Percentiles rank a stretch among this genome's conserved stretches.
Evolutionary conservation across 2,888 invertebrate species (phyloP).

Genomic region (Synanthedon andrenaeformis): DNA sequence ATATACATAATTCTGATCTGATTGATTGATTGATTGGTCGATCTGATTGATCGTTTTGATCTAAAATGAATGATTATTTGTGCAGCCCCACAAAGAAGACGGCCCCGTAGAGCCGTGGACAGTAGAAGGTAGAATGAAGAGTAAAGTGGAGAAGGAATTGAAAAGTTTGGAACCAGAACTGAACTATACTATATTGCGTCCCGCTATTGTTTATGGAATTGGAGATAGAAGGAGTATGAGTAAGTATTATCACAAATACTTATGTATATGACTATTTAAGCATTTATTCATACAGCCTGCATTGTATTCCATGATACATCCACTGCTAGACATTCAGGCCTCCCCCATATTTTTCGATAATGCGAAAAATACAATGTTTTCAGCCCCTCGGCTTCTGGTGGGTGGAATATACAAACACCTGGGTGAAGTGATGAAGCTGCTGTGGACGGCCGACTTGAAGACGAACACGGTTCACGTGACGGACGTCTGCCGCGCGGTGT

Average conservation of each 20-base stretch:
- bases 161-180: conserved; percentile 74
- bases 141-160: conserved; percentile 83
- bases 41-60: too few relatives aligned
- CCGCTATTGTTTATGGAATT: conserved; percentile 87
- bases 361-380: neutral
- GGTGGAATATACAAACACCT: conserved; percentile 91
- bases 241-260: conserved; percentile 45
- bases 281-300: neutral
- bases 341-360: too few relatives aligned
- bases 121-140: conserved; percentile 84
- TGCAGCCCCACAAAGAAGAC: conserved; percentile 79
- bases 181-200: conserved; percentile 82
- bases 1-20: too few relatives aligned
- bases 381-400: conserved; percentile 86
- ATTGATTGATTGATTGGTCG: too few relatives aligned
- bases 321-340: too few relatives aligned
- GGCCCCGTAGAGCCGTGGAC: conserved; percentile 87
- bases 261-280: neutral
- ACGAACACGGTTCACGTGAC: conserved; percentile 89
- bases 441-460: conserved; percentile 87
- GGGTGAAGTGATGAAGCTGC: conserved; percentile 89
- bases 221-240: conserved; percentile 87
- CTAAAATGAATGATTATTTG: too few relatives aligned
- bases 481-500: conserved; percentile 86
- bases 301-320: neutral